phyloP scores from a whole-genome alignment of 2,113 vertebrate species.

The Cyanoramphus novaezelandiae region DNA sequence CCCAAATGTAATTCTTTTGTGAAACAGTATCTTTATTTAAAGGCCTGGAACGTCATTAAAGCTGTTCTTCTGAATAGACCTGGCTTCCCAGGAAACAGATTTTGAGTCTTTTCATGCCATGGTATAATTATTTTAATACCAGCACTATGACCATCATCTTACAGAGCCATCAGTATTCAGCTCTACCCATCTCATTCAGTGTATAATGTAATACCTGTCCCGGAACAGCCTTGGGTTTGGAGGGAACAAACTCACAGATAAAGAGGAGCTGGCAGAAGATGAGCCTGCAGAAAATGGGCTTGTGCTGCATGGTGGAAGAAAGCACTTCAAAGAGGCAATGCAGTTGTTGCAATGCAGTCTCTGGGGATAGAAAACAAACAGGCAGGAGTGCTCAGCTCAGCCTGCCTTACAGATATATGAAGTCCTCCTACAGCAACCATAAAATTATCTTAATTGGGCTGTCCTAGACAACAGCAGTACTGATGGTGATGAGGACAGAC shows the following conservation, averaged over 20 bases:
- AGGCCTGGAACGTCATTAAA: not conserved
- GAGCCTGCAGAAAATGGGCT: not conserved
- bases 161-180: not conserved
- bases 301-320: not conserved
- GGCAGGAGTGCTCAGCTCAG: not conserved
- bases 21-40: not conserved
- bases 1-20: not conserved
- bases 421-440: not conserved
- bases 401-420: not conserved
- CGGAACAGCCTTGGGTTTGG: not conserved
- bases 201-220: not conserved
- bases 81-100: not conserved
- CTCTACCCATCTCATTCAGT: not conserved
- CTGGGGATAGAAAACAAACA: not conserved
- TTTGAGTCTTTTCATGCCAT: not conserved
- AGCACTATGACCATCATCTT: not conserved
- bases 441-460: conserved; percentile 18
- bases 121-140: not conserved
- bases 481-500: conserved; percentile 3
- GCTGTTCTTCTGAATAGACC: not conserved
- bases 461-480: not conserved
- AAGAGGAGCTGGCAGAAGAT: not conserved
- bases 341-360: not conserved
- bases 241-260: not conserved
- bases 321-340: not conserved